A percentile compares a stretch with the other conserved stretches of the same genome.
These are phyloP conservation scores for Pluvialis apricaria DNA, from an alignment of 2,113 vertebrate species.

Conservation along the genomic window DNA sequence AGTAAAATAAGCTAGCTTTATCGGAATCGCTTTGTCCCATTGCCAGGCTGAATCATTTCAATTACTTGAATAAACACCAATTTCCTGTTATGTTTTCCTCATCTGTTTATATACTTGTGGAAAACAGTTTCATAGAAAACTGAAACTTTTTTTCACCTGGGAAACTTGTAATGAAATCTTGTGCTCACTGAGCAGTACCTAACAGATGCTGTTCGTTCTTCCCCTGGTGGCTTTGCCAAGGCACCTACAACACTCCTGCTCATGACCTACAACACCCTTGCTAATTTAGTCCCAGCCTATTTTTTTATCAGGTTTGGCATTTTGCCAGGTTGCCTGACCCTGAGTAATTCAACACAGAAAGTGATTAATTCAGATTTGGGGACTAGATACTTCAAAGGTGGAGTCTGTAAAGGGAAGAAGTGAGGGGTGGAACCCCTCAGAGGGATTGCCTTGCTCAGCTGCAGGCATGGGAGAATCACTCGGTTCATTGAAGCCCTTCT, in stretches of 20 bases:
- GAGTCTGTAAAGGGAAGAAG: constrained; percentile 1
- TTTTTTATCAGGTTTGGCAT: constrained; percentile 40
- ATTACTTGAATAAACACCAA: neutral
- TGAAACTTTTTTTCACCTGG: neutral
- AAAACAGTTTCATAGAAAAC: neutral
- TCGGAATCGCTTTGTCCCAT: neutral
- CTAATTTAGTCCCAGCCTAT: constrained; percentile 38
- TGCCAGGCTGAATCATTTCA: neutral
- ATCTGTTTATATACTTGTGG: neutral
- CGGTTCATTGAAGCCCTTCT: neutral
- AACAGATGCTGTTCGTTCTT: constrained; percentile 40
- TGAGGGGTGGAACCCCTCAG: neutral
- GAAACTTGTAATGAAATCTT: constrained; percentile 30
- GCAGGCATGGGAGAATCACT: neutral
- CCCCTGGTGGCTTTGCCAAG: constrained; percentile 13
- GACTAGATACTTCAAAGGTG: constrained; percentile 52
- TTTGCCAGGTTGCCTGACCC: constrained; percentile 34
- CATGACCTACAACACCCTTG: constrained; percentile 51
- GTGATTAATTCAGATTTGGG: constrained; percentile 46
- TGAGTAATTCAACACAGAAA: constrained; percentile 44
- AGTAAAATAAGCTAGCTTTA: constrained; percentile 2
- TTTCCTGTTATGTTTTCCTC: neutral
- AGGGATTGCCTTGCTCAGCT: neutral
- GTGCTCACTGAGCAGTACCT: constrained; percentile 28
- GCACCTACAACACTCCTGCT: constrained; percentile 43